Evolutionary conservation across 2,797 vertebrate genomes (phyloP), one percentile per base, ranked within the genome.

Genomic region (Gouania willdenowi): DNA sequence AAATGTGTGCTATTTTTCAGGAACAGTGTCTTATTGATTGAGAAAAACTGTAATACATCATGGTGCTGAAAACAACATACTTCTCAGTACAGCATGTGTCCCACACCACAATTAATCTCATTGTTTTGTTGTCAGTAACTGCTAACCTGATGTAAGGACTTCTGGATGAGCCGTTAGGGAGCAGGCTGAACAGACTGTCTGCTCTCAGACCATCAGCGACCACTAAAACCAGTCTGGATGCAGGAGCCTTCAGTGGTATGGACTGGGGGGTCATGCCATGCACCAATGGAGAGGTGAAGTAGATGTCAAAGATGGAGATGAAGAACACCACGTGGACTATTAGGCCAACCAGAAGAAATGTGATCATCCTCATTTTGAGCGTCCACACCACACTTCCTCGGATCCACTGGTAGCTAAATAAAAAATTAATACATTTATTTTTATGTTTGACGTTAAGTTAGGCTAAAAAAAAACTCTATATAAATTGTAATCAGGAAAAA

Each of bases 271-370:
- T 89, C 94, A 95, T 98, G 15, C 96, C 96, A 5, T 98, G 96
- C 40, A 98, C 94, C 48, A 99, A 66, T 2, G 97, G 97, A 44
- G 96, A 99, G 0, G 91, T 98, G 86, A 99, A 98, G 77, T 98
- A 99, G 71, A 99, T 98, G 73, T 98, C 94, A 80, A 99, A 99
- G 71, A 99, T 98, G 22, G 96, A 98, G 36, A 87, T 33, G 69
- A 98, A 92, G 85, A 99, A 97, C 24, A 98, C 85, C 17, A 91
- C 78, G n/a, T 98, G 95, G 55, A 98, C 89, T 2, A 89, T 55
- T 60, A 99, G 77, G 12, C 92, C 95, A 25, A 92, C 64, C 1
- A 93, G 18, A 18, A 97, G 84, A 73, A 97, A 95, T 3, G 87
- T 67, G 6, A 84, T 79, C 84, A 91, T 77, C 51, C 66, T 83